A percentile compares a stretch with the other conserved stretches of the same genome.
phyloP scores from a whole-genome alignment of 2,113 vertebrate genomes.

The Eidolon helvum region DNA sequence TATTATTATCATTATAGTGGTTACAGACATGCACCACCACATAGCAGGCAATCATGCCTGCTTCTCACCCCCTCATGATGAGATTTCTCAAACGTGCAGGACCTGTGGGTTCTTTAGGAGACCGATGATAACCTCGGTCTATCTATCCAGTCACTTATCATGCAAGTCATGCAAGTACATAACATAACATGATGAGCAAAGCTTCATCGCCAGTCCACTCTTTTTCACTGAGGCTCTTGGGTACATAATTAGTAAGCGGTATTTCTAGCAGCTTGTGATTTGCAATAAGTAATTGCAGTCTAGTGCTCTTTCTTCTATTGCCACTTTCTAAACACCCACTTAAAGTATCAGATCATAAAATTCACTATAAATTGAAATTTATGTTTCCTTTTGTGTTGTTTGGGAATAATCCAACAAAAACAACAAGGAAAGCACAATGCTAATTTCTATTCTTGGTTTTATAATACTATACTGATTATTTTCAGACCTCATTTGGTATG shows the following conservation, averaged over 20 bases:
- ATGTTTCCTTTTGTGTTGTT: slow-evolving; percentile 44
- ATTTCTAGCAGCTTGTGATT: slow-evolving; percentile 75
- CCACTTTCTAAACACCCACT: slow-evolving; percentile 65
- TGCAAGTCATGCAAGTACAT: neutral
- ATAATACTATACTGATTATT: slow-evolving; percentile 41
- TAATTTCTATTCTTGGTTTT: slow-evolving; percentile 41
- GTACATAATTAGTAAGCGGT: slow-evolving; percentile 74
- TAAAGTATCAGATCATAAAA: slow-evolving; percentile 61
- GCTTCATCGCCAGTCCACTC: neutral
- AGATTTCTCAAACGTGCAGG: neutral
- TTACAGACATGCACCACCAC: neutral
- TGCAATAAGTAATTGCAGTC: slow-evolving; percentile 66
- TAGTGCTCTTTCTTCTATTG: slow-evolving; percentile 59
- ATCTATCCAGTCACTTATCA: neutral
- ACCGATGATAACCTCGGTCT: neutral
- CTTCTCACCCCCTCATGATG: neutral
- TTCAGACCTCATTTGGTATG: neutral
- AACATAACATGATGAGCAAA: neutral
- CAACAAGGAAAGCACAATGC: neutral
- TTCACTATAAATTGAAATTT: slow-evolving; percentile 15
- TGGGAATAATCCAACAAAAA: slow-evolving; percentile 22
- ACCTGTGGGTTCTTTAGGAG: neutral
- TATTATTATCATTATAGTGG: neutral
- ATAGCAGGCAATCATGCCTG: neutral
- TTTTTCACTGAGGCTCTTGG: slow-evolving; percentile 70